Conservation (phyloP, 2,113 vertebrate species). For the Grantiella picta region DNA sequence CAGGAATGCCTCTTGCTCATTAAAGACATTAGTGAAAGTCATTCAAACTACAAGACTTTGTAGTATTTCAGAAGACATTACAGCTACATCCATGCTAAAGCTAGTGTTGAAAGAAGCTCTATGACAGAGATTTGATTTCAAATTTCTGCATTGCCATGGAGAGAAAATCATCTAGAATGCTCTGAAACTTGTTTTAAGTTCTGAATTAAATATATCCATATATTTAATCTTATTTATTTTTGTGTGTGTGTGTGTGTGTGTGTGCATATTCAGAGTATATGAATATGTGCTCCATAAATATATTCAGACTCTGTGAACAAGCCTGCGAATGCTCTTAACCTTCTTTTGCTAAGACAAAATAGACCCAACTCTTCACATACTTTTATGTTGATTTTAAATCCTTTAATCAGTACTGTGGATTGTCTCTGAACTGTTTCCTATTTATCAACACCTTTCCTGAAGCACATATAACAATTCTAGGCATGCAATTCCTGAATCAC, state of each 20-base stretch:
- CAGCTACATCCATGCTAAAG: background rate
- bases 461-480: background rate
- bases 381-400: background rate
- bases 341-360: background rate
- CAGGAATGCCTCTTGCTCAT: background rate
- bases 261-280: background rate
- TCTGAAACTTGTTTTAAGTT: background rate
- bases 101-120: background rate
- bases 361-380: background rate
- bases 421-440: background rate
- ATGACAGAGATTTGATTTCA: background rate
- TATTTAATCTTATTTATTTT: background rate
- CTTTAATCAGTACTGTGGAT: background rate
- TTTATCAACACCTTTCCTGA: background rate
- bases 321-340: background rate
- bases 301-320: background rate
- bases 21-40: background rate
- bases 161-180: background rate
- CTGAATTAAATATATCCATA: background rate
- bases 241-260: background rate
- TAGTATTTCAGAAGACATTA: background rate
- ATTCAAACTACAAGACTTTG: background rate
- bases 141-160: background rate
- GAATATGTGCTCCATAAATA: background rate
- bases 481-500: background rate